Base-by-base conservation (phyloP, 1,140 invertebrate genomes). In the Megalopta genalis region DNA sequence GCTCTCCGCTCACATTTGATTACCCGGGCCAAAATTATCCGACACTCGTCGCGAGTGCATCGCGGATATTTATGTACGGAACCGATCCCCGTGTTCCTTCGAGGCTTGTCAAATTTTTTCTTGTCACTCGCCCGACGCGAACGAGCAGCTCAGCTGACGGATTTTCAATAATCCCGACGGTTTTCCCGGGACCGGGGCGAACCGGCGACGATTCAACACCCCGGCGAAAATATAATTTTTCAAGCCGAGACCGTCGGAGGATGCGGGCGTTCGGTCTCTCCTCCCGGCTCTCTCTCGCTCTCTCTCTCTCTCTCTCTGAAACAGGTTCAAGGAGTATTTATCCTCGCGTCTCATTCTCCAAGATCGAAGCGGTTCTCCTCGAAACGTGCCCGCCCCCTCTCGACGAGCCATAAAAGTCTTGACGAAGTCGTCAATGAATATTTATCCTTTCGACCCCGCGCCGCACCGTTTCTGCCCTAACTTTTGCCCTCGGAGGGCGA, bases 351-450 rank as follows among this genome's bases (percentile, higher is more conserved):
- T 57, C 54, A 57, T n/a, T 14, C 37, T 7, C 39, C 21, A 18
- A 60, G 57, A 59, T 57, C 32, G 37, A 74, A 32, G 64, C 59
- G 21, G 49, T 14, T 21, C 16, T 27, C 59, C 68, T 9, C 67
- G 46, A 69, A 25, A n/a, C 57, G 67, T 69, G 52, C 74, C 72
- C 82, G 66, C 82, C 75, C 84, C 83, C 10, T 62, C 77, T 75
- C 67, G 66, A 72, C 68, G 72, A 85, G 78, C 86, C 87, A 89
- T 91, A 91, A 91, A 91, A 91, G 84, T 91, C 89, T 83, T 90
- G 90, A 91, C 90, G 90, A 92, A 91, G 88, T 89, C 90, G 89
- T 91, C 90, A 90, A 92, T 92, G 90, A 92, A 92, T 92, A 92
- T 92, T 92, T 92, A 91, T 92, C 87, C 87, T 70, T 81, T 83